phyloP scores from a whole-genome alignment of 2,113 vertebrate species.

The Ardeotis arabs region DNA sequence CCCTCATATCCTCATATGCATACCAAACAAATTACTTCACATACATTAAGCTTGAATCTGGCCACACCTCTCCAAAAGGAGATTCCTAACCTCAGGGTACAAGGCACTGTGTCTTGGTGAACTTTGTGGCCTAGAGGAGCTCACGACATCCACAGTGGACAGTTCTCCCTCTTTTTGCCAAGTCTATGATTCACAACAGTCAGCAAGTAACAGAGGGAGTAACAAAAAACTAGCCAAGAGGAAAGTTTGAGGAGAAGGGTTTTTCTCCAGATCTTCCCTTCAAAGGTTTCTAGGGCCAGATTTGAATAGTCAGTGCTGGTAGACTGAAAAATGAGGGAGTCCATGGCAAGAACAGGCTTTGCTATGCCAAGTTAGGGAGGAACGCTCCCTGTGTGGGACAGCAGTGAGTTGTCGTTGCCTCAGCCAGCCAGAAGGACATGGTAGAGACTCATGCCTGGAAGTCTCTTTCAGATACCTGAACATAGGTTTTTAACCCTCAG shows the following conservation, averaged over 20 bases:
- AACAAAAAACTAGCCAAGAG: not conserved
- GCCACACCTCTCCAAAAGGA: not conserved
- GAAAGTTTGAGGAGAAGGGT: not conserved
- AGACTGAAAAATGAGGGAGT: not conserved
- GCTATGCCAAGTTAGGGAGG: not conserved
- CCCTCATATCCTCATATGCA: not conserved
- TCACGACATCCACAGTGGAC: not conserved
- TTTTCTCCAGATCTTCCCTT: not conserved
- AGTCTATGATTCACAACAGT: not conserved
- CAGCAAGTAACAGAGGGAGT: not conserved
- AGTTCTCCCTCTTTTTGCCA: not conserved
- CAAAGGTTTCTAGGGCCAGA: not conserved
- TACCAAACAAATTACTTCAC: not conserved
- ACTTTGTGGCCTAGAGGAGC: not conserved
- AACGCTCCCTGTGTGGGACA: accelerated
- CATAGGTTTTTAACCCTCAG: not conserved
- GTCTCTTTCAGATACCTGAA: not conserved
- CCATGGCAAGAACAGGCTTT: not conserved
- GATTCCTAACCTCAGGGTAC: not conserved
- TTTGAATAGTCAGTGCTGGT: not conserved
- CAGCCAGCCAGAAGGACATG: not conserved
- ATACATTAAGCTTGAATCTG: not conserved
- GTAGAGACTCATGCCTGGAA: not conserved
- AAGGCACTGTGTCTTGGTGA: not conserved
- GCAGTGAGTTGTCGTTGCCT: not conserved